phyloP scores from a whole-genome alignment of 2,113 vertebrate genomes.

The Neotoma lepida region DNA sequence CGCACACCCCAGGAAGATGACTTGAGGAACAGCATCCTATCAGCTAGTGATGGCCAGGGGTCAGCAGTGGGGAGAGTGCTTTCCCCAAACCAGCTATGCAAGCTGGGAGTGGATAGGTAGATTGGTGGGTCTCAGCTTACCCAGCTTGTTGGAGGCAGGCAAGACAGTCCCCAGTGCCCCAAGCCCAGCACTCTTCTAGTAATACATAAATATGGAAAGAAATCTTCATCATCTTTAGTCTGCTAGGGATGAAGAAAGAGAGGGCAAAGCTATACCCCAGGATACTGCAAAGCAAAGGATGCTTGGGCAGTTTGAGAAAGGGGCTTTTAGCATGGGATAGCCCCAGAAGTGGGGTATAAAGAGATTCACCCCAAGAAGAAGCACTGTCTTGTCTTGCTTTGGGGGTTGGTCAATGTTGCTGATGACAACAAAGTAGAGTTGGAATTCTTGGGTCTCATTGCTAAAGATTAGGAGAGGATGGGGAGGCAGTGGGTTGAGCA shows the following conservation, averaged over 20 bases:
- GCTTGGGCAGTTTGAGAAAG: accelerated
- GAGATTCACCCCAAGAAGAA: not conserved
- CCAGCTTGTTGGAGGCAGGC: accelerated
- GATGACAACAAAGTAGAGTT: not conserved
- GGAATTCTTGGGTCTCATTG: not conserved
- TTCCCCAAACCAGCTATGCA: accelerated
- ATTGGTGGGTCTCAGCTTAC: accelerated
- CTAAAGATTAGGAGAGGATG: accelerated
- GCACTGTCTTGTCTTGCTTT: not conserved
- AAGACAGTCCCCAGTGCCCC: too few species aligned
- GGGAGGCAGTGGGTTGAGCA: accelerated
- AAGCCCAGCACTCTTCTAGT: accelerated
- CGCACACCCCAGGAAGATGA: accelerated
- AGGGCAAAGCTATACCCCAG: accelerated
- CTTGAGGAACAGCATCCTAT: accelerated
- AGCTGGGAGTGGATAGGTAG: accelerated
- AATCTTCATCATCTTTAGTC: not conserved
- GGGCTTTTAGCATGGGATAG: not conserved
- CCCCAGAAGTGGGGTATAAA: not conserved
- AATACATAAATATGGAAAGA: not conserved
- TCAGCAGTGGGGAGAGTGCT: too few species aligned
- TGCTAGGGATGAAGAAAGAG: not conserved
- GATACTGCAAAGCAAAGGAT: accelerated
- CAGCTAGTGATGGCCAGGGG: accelerated
- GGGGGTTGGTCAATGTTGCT: accelerated